Base-by-base conservation (phyloP, 1,140 invertebrate genomes). In the Drosophila sturtevanti region DNA sequence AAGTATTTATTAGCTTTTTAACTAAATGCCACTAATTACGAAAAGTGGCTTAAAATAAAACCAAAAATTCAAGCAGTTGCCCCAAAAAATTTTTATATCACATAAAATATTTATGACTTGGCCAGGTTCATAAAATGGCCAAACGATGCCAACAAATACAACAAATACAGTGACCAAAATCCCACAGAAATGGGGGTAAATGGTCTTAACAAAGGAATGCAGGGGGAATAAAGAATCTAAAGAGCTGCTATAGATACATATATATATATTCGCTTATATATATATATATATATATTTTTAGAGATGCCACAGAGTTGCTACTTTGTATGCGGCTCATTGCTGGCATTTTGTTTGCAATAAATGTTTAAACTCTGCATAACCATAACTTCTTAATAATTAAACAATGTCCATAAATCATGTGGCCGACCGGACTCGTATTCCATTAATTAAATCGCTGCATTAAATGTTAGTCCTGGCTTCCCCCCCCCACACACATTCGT, bases 371-470 rank as follows among this genome's bases (percentile, higher is more conserved):
- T 89, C 76, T 66, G 66, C 82, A 87, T 89, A 89, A 79, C 77
- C 82, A 87, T 89, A 89, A 79, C 77, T 89, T 80, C 76, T 79
- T 80, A 84, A 89, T 87, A 89, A 87, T 87, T 89, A 89, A 87
- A 73, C 84, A 81, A 18, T 56, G 69, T 6, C 44, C 67, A 84
- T 89, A 79, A 87, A 82, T 80, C 73, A 77, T 54, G 68, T 66
- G 54, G 55, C 61, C 64, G 38, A 38, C 35, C 38, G 70, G 51
- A 62, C 12, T 6, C 41, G 68, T 52, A 74, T 74, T 85, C 62
- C 77, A 86, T 85, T 82, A 84, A 84, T 84, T 79, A 84, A 85
- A 84, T 80, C 77, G 52, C 64, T 76, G 72, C 80, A 79, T 75
- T 82, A 68, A 69, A 79, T 79, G 72, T 72, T 71, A 66, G 68